Base-by-base conservation (phyloP, 2,888 invertebrate genomes). In the Litoditis marina region DNA sequence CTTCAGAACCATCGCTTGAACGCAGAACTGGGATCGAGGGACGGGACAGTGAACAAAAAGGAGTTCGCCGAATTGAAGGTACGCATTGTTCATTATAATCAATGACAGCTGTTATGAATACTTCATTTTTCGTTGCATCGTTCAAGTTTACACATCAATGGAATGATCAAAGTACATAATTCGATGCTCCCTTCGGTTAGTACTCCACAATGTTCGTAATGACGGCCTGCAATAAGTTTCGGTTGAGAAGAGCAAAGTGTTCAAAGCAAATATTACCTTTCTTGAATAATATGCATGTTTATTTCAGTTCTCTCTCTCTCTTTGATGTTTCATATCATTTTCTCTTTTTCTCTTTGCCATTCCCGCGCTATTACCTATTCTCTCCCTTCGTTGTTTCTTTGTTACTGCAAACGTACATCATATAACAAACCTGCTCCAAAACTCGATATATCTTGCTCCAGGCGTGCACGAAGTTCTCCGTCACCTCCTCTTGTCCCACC, bases 371-470 rank as follows among this genome's bases (percentile, higher is more conserved):
- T 16, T 22, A 54, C n/a, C 25, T 2, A 27, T 28, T n/a, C 13
- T 52, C 22, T 52, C n/a, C n/a, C n/a, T n/a, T n/a, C n/a, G n/a
- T n/a, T n/a, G n/a, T n/a, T n/a, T n/a, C n/a, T n/a, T n/a, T n/a
- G n/a, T n/a, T n/a, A n/a, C n/a, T n/a, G n/a, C n/a, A n/a, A n/a
- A n/a, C n/a, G n/a, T n/a, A n/a, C n/a, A n/a, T n/a, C n/a, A n/a
- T n/a, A n/a, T 28, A 44, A 16, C 52, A 60, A 25, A 74, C 78
- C 72, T 80, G 80, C 57, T 81, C 81, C 25, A 81, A 63, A 8
- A 82, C 78, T 47, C 81, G 65, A 59, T 80, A 81, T 7, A 81
- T 60, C 55, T 81, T 81, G 49, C 66, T 74, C 81, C 81, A 81
- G 7, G 68, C 61, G 27, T 78, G 80, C 27, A 70, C 34, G 44